These are phyloP conservation scores for Andrena praecox DNA, from an alignment of 2,888 invertebrate genomes.

Conservation along the genomic window DNA sequence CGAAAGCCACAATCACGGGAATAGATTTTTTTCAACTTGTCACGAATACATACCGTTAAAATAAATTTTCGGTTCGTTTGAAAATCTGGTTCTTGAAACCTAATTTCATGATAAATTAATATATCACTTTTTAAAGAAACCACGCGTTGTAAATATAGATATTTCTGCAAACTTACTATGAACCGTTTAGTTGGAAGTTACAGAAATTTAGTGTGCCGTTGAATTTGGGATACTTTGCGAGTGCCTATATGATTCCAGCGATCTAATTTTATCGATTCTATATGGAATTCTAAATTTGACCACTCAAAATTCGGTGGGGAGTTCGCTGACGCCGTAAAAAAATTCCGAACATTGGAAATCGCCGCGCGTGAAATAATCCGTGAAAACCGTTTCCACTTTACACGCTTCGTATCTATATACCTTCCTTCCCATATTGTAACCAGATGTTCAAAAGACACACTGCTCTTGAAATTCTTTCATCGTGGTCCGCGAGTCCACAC, in stretches of 20 bases:
- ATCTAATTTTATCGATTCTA: slow-evolving; percentile 44
- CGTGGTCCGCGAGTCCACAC: neutral
- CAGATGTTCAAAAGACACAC: slow-evolving; percentile 39
- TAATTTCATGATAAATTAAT: too few species aligned
- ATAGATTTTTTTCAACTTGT: neutral
- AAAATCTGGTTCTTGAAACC: too few species aligned
- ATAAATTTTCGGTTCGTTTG: neutral
- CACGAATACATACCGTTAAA: neutral
- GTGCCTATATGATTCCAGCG: neutral
- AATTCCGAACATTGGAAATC: slow-evolving; percentile 30
- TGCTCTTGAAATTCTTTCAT: slow-evolving; percentile 34
- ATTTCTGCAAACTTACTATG: too few species aligned
- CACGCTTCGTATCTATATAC: neutral
- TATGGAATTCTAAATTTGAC: slow-evolving; percentile 40
- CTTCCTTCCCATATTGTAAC: slow-evolving; percentile 45
- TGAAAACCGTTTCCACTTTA: slow-evolving; percentile 27
- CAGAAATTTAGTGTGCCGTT: neutral
- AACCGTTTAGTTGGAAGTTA: too few species aligned
- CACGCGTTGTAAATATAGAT: too few species aligned
- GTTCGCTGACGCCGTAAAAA: slow-evolving; percentile 17
- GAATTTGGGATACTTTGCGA: neutral
- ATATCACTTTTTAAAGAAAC: too few species aligned
- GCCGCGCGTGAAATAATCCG: slow-evolving; percentile 2
- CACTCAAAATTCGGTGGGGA: slow-evolving; percentile 18
- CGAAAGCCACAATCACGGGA: neutral